Conservation (phyloP, 1,140 invertebrate species). For the Cecropterus lyciades region DNA sequence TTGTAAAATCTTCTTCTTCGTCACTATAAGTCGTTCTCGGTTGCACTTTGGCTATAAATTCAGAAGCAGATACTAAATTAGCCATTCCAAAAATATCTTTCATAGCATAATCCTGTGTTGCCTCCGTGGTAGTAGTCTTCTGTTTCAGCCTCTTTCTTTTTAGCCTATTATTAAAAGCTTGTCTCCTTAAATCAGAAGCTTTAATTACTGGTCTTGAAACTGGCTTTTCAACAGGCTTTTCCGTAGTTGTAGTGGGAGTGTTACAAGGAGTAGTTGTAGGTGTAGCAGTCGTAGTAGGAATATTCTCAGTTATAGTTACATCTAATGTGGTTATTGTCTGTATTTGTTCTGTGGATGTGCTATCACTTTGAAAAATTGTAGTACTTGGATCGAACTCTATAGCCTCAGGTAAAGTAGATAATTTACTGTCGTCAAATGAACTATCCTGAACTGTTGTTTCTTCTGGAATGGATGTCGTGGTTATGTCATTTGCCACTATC, state of each 20-base stretch:
- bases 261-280: conserved; percentile 19
- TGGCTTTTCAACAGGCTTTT: conserved; percentile 46
- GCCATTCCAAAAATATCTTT: conserved; percentile 57
- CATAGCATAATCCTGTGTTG: conserved; percentile 48
- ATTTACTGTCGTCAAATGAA: conserved; percentile 31
- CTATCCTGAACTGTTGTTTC: conserved; percentile 47
- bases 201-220: conserved; percentile 44
- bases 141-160: conserved; percentile 65
- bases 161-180: conserved; percentile 63
- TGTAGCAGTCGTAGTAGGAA: conserved; percentile 7
- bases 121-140: conserved; percentile 53
- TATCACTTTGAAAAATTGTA: conserved; percentile 23
- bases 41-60: conserved; percentile 65
- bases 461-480: conserved; percentile 39
- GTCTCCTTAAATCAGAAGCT: conserved; percentile 50
- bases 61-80: conserved; percentile 61
- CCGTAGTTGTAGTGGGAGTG: conserved; percentile 34
- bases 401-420: conserved; percentile 35
- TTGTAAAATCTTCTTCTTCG: conserved; percentile 45
- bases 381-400: conserved; percentile 37
- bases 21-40: conserved; percentile 43
- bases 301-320: conserved; percentile 18
- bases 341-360: conserved; percentile 23
- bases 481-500: conserved; percentile 3
- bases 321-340: conserved; percentile 36